Evolutionary conservation across 2,797 vertebrate genomes (phyloP).

Genomic region (Rhadinocentrus ornatus): DNA sequence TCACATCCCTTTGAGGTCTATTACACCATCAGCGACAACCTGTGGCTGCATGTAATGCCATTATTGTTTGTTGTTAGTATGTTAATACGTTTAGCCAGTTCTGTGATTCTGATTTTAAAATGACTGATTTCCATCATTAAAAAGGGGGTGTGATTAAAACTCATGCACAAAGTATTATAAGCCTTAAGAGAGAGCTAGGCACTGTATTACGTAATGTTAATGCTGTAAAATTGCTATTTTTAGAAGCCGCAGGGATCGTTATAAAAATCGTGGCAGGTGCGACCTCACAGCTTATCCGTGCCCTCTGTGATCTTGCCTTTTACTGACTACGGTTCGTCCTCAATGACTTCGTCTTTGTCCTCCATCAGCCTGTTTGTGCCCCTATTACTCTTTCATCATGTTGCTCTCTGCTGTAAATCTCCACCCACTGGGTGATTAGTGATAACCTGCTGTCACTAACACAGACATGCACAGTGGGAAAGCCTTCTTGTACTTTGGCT

Average conservation of each 20-base stretch:
- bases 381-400: conserved; percentile 49
- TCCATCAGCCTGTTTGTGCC: conserved; percentile 27
- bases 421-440: conserved; percentile 77
- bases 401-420: conserved; percentile 44
- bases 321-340: conserved; percentile 44
- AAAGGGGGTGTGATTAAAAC: not conserved
- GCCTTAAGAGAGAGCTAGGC: not conserved
- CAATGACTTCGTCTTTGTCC: conserved; percentile 35
- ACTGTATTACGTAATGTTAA: not conserved
- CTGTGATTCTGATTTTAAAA: conserved; percentile 1
- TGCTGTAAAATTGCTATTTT: conserved; percentile 44
- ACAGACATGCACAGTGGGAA: conserved; percentile 54
- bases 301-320: conserved; percentile 34
- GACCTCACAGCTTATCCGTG: conserved; percentile 21
- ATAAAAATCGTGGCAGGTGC: conserved; percentile 2
- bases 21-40: conserved; percentile 35
- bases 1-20: conserved; percentile 31
- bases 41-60: conserved; percentile 25
- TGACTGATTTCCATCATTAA: not conserved
- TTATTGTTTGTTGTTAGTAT: conserved; percentile 31
- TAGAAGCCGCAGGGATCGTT: conserved; percentile 34
- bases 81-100: conserved; percentile 18
- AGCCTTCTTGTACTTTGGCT: conserved; percentile 1
- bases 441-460: conserved; percentile 67
- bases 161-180: not conserved